Evolutionary conservation across 2,113 vertebrate genomes (phyloP).

Genomic region (Ochotona curzoniae): DNA sequence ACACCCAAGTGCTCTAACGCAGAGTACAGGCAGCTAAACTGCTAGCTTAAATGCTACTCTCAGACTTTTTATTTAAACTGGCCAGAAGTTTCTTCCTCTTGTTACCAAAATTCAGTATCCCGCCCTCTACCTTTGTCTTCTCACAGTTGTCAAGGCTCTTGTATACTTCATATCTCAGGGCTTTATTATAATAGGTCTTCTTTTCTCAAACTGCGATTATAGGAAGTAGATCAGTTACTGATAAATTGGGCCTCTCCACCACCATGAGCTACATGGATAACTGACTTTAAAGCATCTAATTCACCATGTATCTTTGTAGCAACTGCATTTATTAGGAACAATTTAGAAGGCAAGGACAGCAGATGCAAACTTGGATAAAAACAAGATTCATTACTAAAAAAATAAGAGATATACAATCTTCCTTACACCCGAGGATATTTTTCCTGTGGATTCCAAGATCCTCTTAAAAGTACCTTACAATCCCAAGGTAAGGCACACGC

Average conservation of each 20-base stretch:
- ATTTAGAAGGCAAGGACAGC: not conserved
- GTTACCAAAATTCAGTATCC: not conserved
- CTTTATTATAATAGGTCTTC: not conserved
- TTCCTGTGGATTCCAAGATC: not conserved
- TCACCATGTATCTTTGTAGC: not conserved
- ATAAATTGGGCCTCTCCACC: not conserved
- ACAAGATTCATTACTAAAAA: not conserved
- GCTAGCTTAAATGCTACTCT: no score
- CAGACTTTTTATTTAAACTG: not conserved
- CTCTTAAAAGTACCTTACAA: not conserved
- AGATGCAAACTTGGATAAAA: not conserved
- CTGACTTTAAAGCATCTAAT: not conserved
- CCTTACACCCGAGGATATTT: not conserved
- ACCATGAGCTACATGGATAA: not conserved
- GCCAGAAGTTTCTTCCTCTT: not conserved
- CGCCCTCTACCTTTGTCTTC: not conserved
- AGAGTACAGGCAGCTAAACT: no score
- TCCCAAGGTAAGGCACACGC: not conserved
- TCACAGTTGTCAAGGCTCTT: not conserved
- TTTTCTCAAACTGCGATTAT: not conserved
- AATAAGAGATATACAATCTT: not conserved
- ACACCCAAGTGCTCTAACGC: no score
- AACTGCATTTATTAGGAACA: not conserved
- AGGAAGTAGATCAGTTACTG: not conserved
- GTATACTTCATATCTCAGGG: not conserved